Percentiles rank a stretch among this genome's conserved stretches.
Conservation (phyloP, 1,140 invertebrate species). For the Zaprionus vittiger region DNA sequence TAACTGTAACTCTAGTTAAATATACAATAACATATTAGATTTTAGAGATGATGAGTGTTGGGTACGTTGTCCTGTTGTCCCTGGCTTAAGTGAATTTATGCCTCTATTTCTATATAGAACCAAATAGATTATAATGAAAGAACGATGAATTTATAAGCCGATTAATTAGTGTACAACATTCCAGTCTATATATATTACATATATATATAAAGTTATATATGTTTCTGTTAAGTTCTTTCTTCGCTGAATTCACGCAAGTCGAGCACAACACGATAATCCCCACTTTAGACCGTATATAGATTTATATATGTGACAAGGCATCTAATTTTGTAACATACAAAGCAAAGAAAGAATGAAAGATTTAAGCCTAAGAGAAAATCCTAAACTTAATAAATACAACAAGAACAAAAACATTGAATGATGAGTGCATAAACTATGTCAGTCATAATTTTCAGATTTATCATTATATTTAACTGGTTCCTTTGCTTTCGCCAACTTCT, state of each 20-base stretch:
- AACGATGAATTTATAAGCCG: constrained; percentile 1
- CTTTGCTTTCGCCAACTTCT: constrained; percentile 3
- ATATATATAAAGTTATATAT: neutral
- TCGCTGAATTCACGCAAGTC: constrained; percentile 17
- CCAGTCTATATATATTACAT: constrained; percentile 4
- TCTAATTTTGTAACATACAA: constrained; percentile 66
- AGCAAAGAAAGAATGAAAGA: constrained; percentile 46
- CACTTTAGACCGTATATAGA: constrained; percentile 19
- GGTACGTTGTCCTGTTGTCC: neutral
- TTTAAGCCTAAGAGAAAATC: constrained; percentile 48
- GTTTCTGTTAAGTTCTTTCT: neutral
- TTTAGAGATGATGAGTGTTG: constrained; percentile 39
- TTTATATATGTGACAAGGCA: constrained; percentile 29
- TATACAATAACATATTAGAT: constrained; percentile 55
- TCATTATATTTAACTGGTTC: constrained; percentile 33
- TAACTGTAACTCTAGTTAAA: constrained; percentile 63
- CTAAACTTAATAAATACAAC: constrained; percentile 47
- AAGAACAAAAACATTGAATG: constrained; percentile 30
- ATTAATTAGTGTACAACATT: constrained; percentile 22
- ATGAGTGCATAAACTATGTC: constrained; percentile 35
- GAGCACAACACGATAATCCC: constrained; percentile 12
- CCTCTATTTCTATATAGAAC: neutral
- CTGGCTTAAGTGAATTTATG: constrained; percentile 1
- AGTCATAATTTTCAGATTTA: constrained; percentile 53
- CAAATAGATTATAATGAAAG: neutral